These are phyloP conservation scores for Platycercus adscitus DNA, from an alignment of 2,113 vertebrate genomes.

Conservation along the genomic window DNA sequence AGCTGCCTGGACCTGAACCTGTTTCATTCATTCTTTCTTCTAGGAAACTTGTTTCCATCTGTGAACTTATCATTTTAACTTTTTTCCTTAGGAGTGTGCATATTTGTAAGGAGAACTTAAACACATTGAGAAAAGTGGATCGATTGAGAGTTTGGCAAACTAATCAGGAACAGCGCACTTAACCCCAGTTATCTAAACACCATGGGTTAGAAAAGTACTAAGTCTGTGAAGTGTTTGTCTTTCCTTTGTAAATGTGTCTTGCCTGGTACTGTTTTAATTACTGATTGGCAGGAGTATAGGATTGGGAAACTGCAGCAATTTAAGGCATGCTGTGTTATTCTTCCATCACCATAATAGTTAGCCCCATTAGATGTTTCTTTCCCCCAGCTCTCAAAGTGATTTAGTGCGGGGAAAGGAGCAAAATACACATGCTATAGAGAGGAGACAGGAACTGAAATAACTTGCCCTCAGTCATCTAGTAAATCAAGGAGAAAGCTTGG, in stretches of 20 bases:
- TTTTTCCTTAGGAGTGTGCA: neutral
- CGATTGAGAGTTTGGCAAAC: neutral
- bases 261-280: neutral
- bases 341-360: neutral
- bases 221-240: neutral
- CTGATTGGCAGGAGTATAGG: neutral
- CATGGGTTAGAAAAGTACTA: neutral
- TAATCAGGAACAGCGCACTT: neutral
- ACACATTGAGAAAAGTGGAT: neutral
- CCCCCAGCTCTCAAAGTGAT: neutral
- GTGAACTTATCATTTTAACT: neutral
- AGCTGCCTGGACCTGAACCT: neutral
- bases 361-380: neutral
- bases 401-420: neutral
- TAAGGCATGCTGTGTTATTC: neutral
- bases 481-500: neutral
- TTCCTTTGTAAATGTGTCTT: neutral
- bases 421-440: neutral
- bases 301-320: neutral
- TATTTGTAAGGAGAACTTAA: neutral
- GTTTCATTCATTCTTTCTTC: neutral
- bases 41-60: neutral
- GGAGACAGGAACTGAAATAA: conserved; percentile 16
- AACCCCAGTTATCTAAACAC: neutral
- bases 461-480: neutral